Percentiles rank a stretch among this genome's conserved stretches.
phyloP scores from a whole-genome alignment of 2,888 invertebrate genomes.

The Calliopum simillimum region DNA sequence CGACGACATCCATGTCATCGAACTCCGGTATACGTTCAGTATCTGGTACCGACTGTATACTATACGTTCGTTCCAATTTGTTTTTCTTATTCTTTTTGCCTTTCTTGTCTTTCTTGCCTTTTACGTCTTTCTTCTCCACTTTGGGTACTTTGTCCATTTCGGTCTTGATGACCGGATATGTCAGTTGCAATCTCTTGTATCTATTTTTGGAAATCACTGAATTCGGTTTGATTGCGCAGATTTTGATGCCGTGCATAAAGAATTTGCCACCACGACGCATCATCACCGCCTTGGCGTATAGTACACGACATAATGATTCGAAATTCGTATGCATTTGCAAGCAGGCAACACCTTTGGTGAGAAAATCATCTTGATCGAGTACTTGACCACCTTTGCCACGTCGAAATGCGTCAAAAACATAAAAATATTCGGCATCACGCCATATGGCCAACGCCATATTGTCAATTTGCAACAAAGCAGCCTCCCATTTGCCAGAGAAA shows the following conservation, averaged over 20 bases:
- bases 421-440: constrained; percentile 74
- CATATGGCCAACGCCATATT: constrained; percentile 72
- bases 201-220: constrained; percentile 50
- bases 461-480: constrained; percentile 70
- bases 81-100: constrained; percentile 37
- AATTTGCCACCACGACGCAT: constrained; percentile 62
- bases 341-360: constrained; percentile 69
- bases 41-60: constrained; percentile 58
- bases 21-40: constrained; percentile 53
- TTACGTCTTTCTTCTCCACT: constrained; percentile 22
- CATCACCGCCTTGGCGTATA: constrained; percentile 68
- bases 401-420: constrained; percentile 76
- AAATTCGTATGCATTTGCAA: constrained; percentile 74
- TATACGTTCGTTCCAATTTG: constrained; percentile 50
- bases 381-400: constrained; percentile 71
- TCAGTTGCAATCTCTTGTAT: constrained; percentile 55
- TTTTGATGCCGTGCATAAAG: constrained; percentile 72
- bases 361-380: constrained; percentile 67
- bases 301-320: constrained; percentile 70
- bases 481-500: constrained; percentile 54
- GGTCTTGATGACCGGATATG: constrained; percentile 45
- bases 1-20: constrained; percentile 54
- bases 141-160: neutral
- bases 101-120: constrained; percentile 35
- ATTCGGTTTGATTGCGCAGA: constrained; percentile 58